phyloP scores from a whole-genome alignment of 2,113 vertebrate species.

The Trachemys scripta region DNA sequence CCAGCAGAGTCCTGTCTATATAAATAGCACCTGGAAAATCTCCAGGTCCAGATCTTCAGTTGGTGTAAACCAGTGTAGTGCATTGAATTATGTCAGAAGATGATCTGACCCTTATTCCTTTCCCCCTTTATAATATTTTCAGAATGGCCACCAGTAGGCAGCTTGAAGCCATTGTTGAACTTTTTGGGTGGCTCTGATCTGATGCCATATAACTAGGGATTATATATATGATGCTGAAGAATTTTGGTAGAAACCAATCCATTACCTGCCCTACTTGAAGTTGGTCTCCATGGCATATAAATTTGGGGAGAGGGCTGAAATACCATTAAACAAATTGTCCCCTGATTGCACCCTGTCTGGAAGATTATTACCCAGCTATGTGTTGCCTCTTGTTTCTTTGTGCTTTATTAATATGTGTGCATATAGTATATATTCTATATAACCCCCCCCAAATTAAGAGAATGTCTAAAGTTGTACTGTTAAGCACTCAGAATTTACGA shows the following conservation, averaged over 20 bases:
- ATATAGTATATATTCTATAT: background rate
- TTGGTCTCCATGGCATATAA: background rate
- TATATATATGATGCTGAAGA: background rate
- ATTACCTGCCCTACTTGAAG: background rate
- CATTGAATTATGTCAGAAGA: background rate
- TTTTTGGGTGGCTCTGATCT: slow-evolving; percentile 23
- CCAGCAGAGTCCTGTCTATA: background rate
- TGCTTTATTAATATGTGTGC: background rate
- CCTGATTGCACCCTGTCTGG: background rate
- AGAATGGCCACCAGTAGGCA: background rate
- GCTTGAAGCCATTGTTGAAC: background rate
- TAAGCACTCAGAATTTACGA: background rate
- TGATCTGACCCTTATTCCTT: background rate
- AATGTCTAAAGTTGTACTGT: background rate
- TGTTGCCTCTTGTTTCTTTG: background rate
- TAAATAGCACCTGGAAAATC: background rate
- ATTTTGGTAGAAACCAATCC: background rate
- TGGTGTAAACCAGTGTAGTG: background rate
- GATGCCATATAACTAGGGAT: background rate
- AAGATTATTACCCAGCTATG: background rate
- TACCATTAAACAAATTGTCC: background rate
- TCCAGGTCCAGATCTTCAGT: background rate
- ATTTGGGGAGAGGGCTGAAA: background rate
- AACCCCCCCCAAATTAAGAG: background rate
- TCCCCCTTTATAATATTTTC: background rate